Base-by-base conservation (phyloP, 2,113 vertebrate species). In the Procapra przewalskii region DNA sequence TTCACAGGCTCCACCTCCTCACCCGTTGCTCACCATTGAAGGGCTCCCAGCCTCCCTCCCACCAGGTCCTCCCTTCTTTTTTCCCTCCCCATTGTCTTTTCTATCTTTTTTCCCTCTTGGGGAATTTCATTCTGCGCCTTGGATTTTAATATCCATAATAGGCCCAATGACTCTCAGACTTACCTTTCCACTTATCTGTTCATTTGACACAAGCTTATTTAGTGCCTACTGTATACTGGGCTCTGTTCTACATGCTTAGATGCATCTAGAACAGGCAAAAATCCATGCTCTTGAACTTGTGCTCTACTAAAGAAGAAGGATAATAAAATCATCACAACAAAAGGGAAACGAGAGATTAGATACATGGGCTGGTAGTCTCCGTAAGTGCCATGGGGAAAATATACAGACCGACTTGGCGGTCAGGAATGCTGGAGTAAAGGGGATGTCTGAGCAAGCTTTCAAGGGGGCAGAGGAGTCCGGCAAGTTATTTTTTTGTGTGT, bases 261-360 rank as follows among this genome's bases (percentile, higher is more conserved):
- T 29, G 17, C 55, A n/a, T 33, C 55, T 10, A 2, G 55, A 43
- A 40, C 5, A 48, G 88, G 91, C 59, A 50, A 14, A 77, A 45
- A 15, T 23, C 52, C 21, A 6, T 27, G 60, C 15, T 21, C 5
- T 10, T 40, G 40, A 21, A 50, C 48, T 5, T 67, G 7, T 52
- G 57, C 57, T n/a, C 25, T 8, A 23, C 10, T 29, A 23, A 29
- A n/a, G n/a, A 75, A 81, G 54, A 40, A 16, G 16, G 82, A 14
- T 6, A 16, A 19, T 29, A 14, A 85, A 85, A 50, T 40, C 52
- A 7, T 2, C 5, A 15, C 10, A 1, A 16, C 2, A 31, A 60
- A 86, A 43, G 5, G 9, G 8, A 3, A 3, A 25, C 0, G 0
- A 3, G 5, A 23, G 23, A 7, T 6, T 0, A 1, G 3, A 13